Conservation (phyloP, 2,113 vertebrate species). For the Colossoma macropomum region DNA sequence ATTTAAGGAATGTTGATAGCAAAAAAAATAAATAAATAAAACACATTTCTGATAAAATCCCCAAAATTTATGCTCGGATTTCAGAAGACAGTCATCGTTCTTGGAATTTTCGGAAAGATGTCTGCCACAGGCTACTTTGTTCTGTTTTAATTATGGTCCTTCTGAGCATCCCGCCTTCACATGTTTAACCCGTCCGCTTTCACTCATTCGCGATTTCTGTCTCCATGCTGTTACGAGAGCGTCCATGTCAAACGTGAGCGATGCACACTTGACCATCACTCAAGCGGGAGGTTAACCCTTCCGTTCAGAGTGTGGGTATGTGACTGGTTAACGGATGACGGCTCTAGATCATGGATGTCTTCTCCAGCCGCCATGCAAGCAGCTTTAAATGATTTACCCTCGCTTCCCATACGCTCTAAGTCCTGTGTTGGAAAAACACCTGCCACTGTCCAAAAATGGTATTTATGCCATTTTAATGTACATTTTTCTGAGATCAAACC, state of each 20-base stretch:
- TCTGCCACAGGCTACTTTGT: slow-evolving; percentile 57
- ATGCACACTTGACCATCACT: background rate
- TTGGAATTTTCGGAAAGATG: slow-evolving; percentile 73
- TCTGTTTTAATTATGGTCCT: slow-evolving; percentile 61
- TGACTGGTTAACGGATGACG: background rate
- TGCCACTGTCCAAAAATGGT: slow-evolving; percentile 16
- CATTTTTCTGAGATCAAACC: slow-evolving; percentile 16
- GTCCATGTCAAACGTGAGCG: background rate
- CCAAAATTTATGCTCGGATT: slow-evolving; percentile 75
- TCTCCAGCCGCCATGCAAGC: background rate
- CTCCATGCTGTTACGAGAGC: no score
- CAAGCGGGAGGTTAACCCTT: background rate
- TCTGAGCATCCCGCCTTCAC: slow-evolving; percentile 45
- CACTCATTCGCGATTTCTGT: background rate
- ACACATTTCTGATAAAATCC: slow-evolving; percentile 73
- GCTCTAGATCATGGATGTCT: background rate
- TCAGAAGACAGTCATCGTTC: slow-evolving; percentile 59
- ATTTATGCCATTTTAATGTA: slow-evolving; percentile 28
- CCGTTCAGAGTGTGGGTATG: background rate
- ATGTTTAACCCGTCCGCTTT: slow-evolving; percentile 55
- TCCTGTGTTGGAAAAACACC: slow-evolving; percentile 42
- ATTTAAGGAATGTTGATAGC: slow-evolving; percentile 64
- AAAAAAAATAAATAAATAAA: slow-evolving; percentile 13
- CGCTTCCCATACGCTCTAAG: slow-evolving; percentile 24
- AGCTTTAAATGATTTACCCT: slow-evolving; percentile 34